Evolutionary conservation across 2,888 invertebrate genomes (phyloP), one percentile per base, ranked within the genome.

Genomic region (Chrysomela aeneicollis): DNA sequence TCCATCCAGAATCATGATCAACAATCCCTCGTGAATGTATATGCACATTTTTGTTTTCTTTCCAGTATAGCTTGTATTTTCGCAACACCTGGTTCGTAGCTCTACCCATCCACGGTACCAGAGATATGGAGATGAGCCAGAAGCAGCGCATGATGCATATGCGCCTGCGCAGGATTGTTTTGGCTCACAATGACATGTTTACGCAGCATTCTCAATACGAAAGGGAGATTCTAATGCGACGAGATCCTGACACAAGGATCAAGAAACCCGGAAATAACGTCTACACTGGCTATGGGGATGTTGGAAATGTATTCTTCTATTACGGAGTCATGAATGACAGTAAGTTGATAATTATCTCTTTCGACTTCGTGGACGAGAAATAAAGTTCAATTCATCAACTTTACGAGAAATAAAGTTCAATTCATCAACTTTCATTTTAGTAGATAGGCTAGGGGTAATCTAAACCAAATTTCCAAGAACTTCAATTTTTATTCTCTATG

Each of bases 311-410:
- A 19, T 81, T 81, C 65, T 81, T 77, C 57, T 81, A 76, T 67
- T 81, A 81, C 60, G 81, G 81, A 15, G 78, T 76, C 9, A 80
- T 81, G 80, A 81, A 80, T 57, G 77, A 80, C 49, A 80, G 81
- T 79, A 71, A 58, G 60, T 59, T 26, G 3, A n/a, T n/a, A 26
- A 5, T 26, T 26, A n/a, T 30, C n/a, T 63, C 18, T 47, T 15
- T 49, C 42, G 35, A 1, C 0, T 35, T 35, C 18, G n/a, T n/a
- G n/a, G n/a, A n/a, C n/a, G n/a, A n/a, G n/a, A n/a, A n/a, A n/a
- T n/a, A n/a, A n/a, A n/a, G n/a, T n/a, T n/a, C n/a, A n/a, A n/a
- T n/a, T 50, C 17, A 19, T 35, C n/a, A 6, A 32, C n/a, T 9
- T 10, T 50, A 19, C n/a, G 26, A 5, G 6, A 22, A 9, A 52